phyloP scores from a whole-genome alignment of 2,797 vertebrate species.

The Enteromius radiatus region DNA sequence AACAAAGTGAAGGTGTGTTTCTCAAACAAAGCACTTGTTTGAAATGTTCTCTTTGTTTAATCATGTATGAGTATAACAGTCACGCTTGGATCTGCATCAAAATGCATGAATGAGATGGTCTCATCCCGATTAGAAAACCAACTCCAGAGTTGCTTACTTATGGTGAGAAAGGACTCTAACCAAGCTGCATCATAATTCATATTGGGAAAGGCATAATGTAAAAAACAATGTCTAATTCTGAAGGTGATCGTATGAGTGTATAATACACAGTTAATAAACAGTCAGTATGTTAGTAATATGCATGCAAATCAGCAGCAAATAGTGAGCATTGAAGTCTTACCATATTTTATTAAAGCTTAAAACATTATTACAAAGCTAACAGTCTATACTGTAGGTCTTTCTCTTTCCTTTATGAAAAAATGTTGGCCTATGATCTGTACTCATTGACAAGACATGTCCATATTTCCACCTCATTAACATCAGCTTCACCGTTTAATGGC shows the following conservation, averaged over 20 bases:
- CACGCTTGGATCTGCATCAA: background rate
- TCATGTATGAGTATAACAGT: background rate
- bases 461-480: constrained; percentile 28
- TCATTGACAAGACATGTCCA: background rate
- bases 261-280: background rate
- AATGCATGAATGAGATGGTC: background rate
- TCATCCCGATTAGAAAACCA: background rate
- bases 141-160: background rate
- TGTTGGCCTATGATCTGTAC: background rate
- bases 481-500: background rate
- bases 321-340: too few relatives aligned
- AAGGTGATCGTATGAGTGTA: background rate
- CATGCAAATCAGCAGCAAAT: too few relatives aligned
- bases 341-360: too few relatives aligned
- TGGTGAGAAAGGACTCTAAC: background rate
- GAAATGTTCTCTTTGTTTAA: too few relatives aligned
- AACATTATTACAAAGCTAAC: background rate
- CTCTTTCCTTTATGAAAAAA: background rate
- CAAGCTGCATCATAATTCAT: background rate
- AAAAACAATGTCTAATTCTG: background rate
- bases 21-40: too few relatives aligned
- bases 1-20: background rate
- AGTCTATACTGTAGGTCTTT: background rate
- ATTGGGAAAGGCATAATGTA: background rate
- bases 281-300: background rate